A percentile compares a stretch with the other conserved stretches of the same genome.
These are phyloP conservation scores for Drosophila mulleri DNA, from an alignment of 2,888 invertebrate genomes.

Conservation along the genomic window DNA sequence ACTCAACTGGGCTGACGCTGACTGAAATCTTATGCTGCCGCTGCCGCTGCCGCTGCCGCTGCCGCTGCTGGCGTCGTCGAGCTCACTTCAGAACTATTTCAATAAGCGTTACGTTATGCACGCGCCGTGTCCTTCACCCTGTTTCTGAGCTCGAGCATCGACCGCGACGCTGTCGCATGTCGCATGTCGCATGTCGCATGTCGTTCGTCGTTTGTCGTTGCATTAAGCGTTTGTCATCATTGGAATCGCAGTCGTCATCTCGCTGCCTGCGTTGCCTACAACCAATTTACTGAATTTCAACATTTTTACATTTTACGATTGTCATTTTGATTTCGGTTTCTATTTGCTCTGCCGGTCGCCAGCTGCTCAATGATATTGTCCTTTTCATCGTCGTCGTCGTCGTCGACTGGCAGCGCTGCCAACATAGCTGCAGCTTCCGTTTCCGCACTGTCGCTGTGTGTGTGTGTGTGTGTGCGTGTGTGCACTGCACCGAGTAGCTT, in stretches of 20 bases:
- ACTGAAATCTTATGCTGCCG: constrained; percentile 10
- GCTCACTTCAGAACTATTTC: constrained; percentile 81
- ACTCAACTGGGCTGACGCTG: constrained; percentile 11
- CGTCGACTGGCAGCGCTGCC: constrained; percentile 13
- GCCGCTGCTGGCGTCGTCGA: constrained; percentile 57
- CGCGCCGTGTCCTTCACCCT: constrained; percentile 79
- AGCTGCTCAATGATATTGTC: constrained; percentile 6
- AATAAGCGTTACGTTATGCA: constrained; percentile 77
- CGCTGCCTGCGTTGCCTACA: constrained; percentile 45
- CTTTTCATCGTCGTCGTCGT: background rate
- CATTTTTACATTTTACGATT: constrained; percentile 62
- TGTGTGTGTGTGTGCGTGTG: constrained; percentile 10
- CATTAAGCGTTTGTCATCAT: constrained; percentile 46
- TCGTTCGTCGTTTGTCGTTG: constrained; percentile 44
- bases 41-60: constrained; percentile 5
- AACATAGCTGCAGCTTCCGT: constrained; percentile 50
- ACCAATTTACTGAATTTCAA: constrained; percentile 59
- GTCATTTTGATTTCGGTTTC: constrained; percentile 51
- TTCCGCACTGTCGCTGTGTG: constrained; percentile 30
- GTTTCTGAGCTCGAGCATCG: constrained; percentile 50
- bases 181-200: background rate
- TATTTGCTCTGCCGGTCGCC: constrained; percentile 51
- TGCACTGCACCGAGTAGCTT: constrained; percentile 46
- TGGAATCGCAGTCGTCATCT: constrained; percentile 7
- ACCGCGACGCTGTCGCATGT: constrained; percentile 43